A percentile compares a stretch with the other conserved stretches of the same genome.
Conservation (phyloP, 2,113 vertebrate species). For the Ceyx margarethae region DNA sequence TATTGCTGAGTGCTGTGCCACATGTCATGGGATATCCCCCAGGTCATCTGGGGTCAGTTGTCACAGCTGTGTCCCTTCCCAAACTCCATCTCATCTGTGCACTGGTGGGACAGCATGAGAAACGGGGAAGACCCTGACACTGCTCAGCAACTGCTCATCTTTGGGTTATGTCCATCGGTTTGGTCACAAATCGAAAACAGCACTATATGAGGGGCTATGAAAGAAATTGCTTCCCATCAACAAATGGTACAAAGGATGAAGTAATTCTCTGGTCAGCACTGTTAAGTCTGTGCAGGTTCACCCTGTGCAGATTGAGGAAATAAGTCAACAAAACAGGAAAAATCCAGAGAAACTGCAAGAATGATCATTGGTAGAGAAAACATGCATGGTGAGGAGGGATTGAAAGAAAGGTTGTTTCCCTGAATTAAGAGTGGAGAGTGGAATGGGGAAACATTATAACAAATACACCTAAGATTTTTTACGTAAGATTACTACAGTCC, state of each 20-base stretch:
- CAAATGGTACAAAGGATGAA: background rate
- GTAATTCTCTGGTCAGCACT: background rate
- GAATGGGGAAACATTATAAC: background rate
- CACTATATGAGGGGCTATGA: background rate
- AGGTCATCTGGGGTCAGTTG: background rate
- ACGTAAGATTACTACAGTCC: background rate
- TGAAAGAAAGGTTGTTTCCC: background rate
- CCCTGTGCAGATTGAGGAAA: background rate
- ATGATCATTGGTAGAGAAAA: background rate
- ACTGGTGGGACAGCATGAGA: background rate
- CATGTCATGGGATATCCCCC: background rate
- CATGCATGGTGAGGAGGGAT: fast-evolving
- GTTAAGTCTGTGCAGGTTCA: background rate
- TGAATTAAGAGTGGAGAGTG: background rate
- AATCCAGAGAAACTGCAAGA: background rate
- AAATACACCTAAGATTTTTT: background rate
- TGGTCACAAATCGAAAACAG: background rate
- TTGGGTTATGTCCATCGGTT: background rate
- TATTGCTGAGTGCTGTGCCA: fast-evolving
- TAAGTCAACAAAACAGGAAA: background rate
- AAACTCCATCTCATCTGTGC: fast-evolving
- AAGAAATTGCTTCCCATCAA: background rate
- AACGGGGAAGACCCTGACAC: background rate
- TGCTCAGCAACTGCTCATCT: background rate
- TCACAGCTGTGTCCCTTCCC: background rate